Percentiles rank a stretch among this genome's conserved stretches.
These are phyloP conservation scores for Gymnodraco acuticeps DNA, from an alignment of 2,797 vertebrate species.

Conservation along the genomic window DNA sequence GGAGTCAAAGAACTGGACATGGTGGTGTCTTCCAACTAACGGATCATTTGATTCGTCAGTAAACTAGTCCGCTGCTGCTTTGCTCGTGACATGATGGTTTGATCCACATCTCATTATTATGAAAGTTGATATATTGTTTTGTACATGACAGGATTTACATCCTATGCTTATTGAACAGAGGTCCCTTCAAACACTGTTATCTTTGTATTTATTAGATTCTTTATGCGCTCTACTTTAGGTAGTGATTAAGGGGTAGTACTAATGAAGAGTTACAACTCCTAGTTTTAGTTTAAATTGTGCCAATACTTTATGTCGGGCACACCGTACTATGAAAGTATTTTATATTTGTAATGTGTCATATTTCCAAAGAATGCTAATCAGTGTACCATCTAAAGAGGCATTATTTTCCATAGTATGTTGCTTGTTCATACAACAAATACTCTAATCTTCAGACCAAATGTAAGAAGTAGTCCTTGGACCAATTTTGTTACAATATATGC, in stretches of 20 bases:
- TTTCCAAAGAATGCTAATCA: constrained; percentile 32
- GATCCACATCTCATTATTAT: constrained; percentile 23
- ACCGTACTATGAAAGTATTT: constrained; percentile 18
- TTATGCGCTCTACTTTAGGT: constrained; percentile 21
- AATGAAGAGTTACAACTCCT: constrained; percentile 24
- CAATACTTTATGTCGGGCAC: constrained; percentile 29
- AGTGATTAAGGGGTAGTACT: constrained; percentile 15
- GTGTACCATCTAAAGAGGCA: not conserved
- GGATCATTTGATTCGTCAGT: not conserved
- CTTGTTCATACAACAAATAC: constrained; percentile 25
- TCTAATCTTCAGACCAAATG: constrained; percentile 36
- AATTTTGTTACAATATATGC: constrained; percentile 20
- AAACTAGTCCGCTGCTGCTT: constrained; percentile 47
- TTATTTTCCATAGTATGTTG: constrained; percentile 9
- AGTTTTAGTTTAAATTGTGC: constrained; percentile 18
- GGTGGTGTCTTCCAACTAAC: constrained; percentile 88
- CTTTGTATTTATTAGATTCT: constrained; percentile 62
- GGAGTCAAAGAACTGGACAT: constrained; percentile 93
- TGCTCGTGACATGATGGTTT: constrained; percentile 14
- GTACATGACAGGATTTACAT: constrained; percentile 33
- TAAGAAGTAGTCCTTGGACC: constrained; percentile 33
- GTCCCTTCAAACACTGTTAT: constrained; percentile 62
- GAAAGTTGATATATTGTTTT: constrained; percentile 31
- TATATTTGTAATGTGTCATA: not conserved
- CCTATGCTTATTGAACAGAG: constrained; percentile 42